These are phyloP conservation scores for Epirrita christyi DNA, from an alignment of 2,888 invertebrate species.

Conservation along the genomic window DNA sequence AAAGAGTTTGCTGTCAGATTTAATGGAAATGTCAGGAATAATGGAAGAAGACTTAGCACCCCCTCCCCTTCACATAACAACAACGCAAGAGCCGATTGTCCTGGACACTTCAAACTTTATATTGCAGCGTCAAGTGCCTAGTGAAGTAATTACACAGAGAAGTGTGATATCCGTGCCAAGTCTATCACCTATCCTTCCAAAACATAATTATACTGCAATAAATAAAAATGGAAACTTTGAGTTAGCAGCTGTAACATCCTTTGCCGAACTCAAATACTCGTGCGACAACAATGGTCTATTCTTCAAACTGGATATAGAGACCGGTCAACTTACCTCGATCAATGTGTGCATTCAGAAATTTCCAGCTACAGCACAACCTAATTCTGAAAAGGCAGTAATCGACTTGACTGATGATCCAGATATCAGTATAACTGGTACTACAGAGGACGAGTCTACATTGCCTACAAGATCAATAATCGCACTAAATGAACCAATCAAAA, in stretches of 20 bases:
- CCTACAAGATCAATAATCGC: not conserved
- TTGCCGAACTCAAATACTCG: slow-evolving; percentile 63
- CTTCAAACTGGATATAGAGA: slow-evolving; percentile 65
- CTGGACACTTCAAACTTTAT: slow-evolving; percentile 19
- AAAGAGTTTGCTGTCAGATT: slow-evolving; percentile 71
- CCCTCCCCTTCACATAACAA: slow-evolving; percentile 11
- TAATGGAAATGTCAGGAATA: slow-evolving; percentile 81
- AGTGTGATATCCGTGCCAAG: not conserved
- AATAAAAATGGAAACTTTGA: slow-evolving; percentile 27
- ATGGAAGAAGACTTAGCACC: slow-evolving; percentile 60
- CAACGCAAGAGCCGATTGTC: slow-evolving; percentile 16
- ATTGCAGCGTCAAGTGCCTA: slow-evolving; percentile 8
- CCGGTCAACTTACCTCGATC: slow-evolving; percentile 58
- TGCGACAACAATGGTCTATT: slow-evolving; percentile 58
- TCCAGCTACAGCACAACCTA: slow-evolving; percentile 3
- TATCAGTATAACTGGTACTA: slow-evolving; percentile 25
- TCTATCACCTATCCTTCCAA: slow-evolving; percentile 4
- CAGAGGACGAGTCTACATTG: slow-evolving; percentile 1
- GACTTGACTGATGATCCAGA: slow-evolving; percentile 66
- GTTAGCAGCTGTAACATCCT: slow-evolving; percentile 56
- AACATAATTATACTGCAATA: slow-evolving; percentile 12
- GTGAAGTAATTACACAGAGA: not conserved
- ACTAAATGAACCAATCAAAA: not conserved
- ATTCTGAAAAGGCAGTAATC: slow-evolving; percentile 45
- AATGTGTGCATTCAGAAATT: slow-evolving; percentile 64